Base-by-base conservation (phyloP, 2,797 vertebrate genomes). In the Acanthornis magna region DNA sequence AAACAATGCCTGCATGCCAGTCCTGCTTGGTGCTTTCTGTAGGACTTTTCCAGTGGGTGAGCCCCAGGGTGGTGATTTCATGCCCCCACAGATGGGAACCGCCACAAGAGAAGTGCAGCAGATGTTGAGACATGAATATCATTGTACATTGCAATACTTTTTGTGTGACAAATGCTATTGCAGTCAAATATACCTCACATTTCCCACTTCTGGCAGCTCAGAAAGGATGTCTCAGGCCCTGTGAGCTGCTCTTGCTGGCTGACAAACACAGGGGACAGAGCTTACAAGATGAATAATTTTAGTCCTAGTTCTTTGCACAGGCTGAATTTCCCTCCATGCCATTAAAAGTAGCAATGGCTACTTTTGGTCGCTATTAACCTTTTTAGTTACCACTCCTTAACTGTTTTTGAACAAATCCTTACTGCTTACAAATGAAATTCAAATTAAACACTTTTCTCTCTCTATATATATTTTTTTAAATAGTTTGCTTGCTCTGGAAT, bases 321-420 rank as follows among this genome's bases (percentile, higher is more conserved):
- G 18, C 13, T 93, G 70, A 82, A 84, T 86, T 84, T 86, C 29
- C 42, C 11, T 84, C 36, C 5, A 26, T 48, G 43, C 10, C 29
- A 45, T 45, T 93, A 72, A 86, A 91, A 75, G 48, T 16, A 94
- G 38, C n/a, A 83, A 51, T 58, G n/a, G 9, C 30, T 32, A 73
- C 15, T 78, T 88, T 36, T 78, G 36, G 53, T 14, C 43, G 66
- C 10, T 32, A 38, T 61, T 62, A 91, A 74, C 26, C 22, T 25
- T 30, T 74, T 55, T 61, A 53, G 51, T 27, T 71, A 60, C 54
- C 17, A 47, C 11, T 85, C 42, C 27, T 65, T 67, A 40, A 54
- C 11, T 58, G 5, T 0, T 77, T 85, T 86, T 62, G 78, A 58
- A 66, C 22, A 86, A 86, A 51, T 51, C 18, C 4, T 68, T 84